These are phyloP conservation scores for Leptosomus discolor DNA, from an alignment of 2,113 vertebrate species.

Conservation along the genomic window DNA sequence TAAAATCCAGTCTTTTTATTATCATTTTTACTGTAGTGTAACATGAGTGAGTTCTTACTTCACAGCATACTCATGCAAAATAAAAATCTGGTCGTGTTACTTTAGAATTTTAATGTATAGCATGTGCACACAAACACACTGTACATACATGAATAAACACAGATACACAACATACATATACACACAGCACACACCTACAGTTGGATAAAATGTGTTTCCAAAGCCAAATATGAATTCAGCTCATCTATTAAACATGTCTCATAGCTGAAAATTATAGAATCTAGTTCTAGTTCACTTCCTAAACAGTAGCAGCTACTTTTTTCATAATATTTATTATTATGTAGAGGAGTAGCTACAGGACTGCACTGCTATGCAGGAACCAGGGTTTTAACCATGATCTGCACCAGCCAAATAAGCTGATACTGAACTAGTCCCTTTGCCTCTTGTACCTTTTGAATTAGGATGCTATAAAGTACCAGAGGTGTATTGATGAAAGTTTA, in stretches of 20 bases:
- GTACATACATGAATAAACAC: neutral
- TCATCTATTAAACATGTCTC: neutral
- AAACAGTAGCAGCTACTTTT: neutral
- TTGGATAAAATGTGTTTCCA: accelerated
- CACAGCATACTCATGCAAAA: neutral
- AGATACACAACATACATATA: accelerated
- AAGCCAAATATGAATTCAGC: neutral
- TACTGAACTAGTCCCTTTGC: neutral
- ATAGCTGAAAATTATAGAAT: neutral
- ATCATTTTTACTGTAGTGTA: neutral
- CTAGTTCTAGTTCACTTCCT: neutral
- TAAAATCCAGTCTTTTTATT: neutral
- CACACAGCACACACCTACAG: too few species aligned
- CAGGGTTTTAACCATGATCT: neutral
- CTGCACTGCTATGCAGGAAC: neutral
- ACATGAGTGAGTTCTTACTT: neutral
- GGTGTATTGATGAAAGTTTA: neutral
- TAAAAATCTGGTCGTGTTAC: neutral
- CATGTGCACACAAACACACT: neutral
- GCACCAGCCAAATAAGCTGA: neutral
- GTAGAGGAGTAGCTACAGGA: neutral
- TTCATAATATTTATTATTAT: neutral
- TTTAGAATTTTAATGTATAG: neutral
- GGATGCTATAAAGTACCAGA: neutral
- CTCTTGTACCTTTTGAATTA: neutral